Evolutionary conservation across 2,797 vertebrate species (phyloP).

Genomic region (Pelobates cultripes): DNA sequence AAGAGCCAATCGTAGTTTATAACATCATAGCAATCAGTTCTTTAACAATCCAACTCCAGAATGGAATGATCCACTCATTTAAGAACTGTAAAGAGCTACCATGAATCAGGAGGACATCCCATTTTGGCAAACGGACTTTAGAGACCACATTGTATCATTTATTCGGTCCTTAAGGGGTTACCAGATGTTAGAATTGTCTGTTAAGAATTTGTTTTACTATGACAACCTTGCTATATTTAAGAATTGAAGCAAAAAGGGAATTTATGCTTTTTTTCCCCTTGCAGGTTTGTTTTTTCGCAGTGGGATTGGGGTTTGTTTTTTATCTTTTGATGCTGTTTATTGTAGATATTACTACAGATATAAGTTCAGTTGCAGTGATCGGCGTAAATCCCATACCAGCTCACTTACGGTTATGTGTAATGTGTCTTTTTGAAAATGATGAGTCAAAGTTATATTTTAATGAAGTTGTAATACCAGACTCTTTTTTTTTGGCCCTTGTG

Average conservation of each 20-base stretch:
- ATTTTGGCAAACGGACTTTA: too few species aligned
- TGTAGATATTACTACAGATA: conserved; percentile 11
- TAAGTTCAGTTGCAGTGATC: conserved; percentile 15
- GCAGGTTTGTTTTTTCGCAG: background rate
- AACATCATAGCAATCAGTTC: too few species aligned
- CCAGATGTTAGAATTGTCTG: too few species aligned
- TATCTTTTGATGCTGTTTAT: conserved; percentile 28
- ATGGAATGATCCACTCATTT: too few species aligned
- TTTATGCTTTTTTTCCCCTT: background rate
- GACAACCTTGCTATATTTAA: background rate
- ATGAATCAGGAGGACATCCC: too few species aligned
- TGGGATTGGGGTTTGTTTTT: background rate
- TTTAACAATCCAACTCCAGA: too few species aligned
- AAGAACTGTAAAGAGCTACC: too few species aligned
- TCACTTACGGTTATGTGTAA: conserved; percentile 13
- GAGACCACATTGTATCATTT: too few species aligned
- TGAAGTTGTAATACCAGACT: background rate
- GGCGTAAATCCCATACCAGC: conserved; percentile 5
- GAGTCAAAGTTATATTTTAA: conserved; percentile 15
- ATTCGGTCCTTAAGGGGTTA: too few species aligned
- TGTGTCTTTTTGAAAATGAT: background rate
- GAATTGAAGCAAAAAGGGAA: conserved; percentile 21
- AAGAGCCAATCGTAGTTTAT: too few species aligned
- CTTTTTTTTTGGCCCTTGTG: background rate
- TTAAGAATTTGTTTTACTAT: too few species aligned